Conservation (phyloP, 2,113 vertebrate species). For the Notiomystis cincta region DNA sequence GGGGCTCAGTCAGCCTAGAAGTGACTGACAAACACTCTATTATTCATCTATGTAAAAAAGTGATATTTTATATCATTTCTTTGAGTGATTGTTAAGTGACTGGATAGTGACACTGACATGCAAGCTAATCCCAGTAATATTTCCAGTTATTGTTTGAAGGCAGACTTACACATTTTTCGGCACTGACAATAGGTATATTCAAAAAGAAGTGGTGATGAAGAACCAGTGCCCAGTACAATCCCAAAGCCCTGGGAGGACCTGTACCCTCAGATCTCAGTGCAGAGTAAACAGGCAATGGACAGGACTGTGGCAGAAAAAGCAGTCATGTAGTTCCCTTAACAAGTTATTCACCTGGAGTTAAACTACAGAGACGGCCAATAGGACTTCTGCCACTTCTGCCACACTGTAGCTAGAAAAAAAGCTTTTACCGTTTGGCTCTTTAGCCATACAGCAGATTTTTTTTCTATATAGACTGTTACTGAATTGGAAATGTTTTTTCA, state of each 20-base stretch:
- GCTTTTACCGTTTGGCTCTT: neutral
- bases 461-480: neutral
- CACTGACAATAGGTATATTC: neutral
- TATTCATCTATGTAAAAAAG: slow-evolving; percentile 81
- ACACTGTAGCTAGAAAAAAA: neutral
- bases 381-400: neutral
- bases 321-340: neutral
- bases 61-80: slow-evolving; percentile 93
- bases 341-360: neutral
- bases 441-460: neutral
- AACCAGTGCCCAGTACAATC: neutral
- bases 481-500: neutral
- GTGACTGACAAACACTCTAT: slow-evolving; percentile 90
- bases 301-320: neutral
- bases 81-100: slow-evolving; percentile 89
- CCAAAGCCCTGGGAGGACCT: neutral
- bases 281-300: neutral
- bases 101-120: slow-evolving; percentile 71
- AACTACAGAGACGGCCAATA: neutral
- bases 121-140: slow-evolving; percentile 58
- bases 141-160: slow-evolving; percentile 45
- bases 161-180: neutral
- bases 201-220: neutral
- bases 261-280: neutral
- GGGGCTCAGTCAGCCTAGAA: slow-evolving; percentile 79